phyloP scores from a whole-genome alignment of 2,797 vertebrate species.

The Anguilla obscura region DNA sequence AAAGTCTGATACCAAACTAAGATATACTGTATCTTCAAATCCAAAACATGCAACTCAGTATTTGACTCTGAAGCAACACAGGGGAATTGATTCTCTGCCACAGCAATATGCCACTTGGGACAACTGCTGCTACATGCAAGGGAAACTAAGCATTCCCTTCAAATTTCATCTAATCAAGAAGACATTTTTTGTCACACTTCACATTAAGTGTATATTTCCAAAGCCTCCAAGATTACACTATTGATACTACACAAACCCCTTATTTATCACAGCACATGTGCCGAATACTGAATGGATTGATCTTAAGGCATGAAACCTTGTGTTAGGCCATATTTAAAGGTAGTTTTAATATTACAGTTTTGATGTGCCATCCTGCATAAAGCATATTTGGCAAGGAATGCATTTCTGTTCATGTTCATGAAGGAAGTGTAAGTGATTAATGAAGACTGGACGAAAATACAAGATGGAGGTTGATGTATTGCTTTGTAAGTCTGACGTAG shows the following conservation, averaged over 20 bases:
- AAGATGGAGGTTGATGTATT: neutral
- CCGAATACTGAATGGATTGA: neutral
- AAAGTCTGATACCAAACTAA: neutral
- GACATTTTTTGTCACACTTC: neutral
- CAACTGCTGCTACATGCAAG: neutral
- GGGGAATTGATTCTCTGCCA: too few species aligned
- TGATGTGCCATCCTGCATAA: neutral
- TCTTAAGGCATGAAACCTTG: neutral
- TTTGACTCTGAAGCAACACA: too few species aligned
- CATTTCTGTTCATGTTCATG: neutral
- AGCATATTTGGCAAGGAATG: neutral
- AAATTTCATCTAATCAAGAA: neutral
- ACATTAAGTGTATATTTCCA: neutral
- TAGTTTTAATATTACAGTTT: neutral
- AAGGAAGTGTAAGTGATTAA: neutral
- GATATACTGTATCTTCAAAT: too few species aligned
- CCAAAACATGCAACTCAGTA: too few species aligned
- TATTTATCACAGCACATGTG: neutral
- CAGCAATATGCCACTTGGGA: neutral
- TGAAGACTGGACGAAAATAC: neutral
- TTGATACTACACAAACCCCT: neutral
- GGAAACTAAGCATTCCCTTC: neutral
- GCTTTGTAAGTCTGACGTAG: neutral
- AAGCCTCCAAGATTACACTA: neutral
- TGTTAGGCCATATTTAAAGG: neutral